Evolutionary conservation across 2,888 invertebrate genomes (phyloP).

Genomic region (Nephrotoma guestfalica): DNA sequence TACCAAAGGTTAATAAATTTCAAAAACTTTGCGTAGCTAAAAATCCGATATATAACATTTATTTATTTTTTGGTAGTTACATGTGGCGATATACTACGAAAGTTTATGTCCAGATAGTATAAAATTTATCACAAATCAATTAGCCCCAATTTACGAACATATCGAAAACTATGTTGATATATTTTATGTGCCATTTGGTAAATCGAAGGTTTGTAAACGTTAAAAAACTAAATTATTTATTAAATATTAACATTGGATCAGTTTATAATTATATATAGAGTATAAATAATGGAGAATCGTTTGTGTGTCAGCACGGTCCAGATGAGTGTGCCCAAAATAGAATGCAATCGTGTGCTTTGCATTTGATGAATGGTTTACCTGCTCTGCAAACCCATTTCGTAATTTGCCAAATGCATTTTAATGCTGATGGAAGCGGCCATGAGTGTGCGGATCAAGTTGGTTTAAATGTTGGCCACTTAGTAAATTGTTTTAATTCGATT

Average conservation of each 20-base stretch:
- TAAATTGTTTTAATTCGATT: slow-evolving; percentile 28
- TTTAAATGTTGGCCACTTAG: slow-evolving; percentile 25
- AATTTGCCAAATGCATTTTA: slow-evolving; percentile 37
- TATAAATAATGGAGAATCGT: slow-evolving; percentile 27
- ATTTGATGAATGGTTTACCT: slow-evolving; percentile 25
- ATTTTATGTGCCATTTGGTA: slow-evolving; percentile 47
- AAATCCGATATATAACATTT: neutral
- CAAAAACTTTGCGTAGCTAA: neutral
- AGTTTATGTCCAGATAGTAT: slow-evolving; percentile 47
- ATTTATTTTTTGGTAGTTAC: slow-evolving; percentile 23
- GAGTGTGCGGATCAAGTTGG: slow-evolving; percentile 33
- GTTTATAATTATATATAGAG: slow-evolving; percentile 16
- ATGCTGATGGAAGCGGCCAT: slow-evolving; percentile 28
- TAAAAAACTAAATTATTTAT: neutral
- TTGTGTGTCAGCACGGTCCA: slow-evolving; percentile 48
- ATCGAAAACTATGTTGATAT: slow-evolving; percentile 37
- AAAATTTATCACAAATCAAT: slow-evolving; percentile 38
- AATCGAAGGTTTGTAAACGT: slow-evolving; percentile 38
- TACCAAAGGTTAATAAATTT: neutral
- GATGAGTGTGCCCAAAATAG: slow-evolving; percentile 46
- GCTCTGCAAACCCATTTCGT: slow-evolving; percentile 34
- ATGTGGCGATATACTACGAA: slow-evolving; percentile 43
- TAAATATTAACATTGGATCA: neutral
- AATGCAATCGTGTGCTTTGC: slow-evolving; percentile 44
- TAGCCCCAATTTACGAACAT: slow-evolving; percentile 36